Base-by-base conservation (phyloP, 2,888 invertebrate genomes). In the Mesodorylaimus sp. region DNA sequence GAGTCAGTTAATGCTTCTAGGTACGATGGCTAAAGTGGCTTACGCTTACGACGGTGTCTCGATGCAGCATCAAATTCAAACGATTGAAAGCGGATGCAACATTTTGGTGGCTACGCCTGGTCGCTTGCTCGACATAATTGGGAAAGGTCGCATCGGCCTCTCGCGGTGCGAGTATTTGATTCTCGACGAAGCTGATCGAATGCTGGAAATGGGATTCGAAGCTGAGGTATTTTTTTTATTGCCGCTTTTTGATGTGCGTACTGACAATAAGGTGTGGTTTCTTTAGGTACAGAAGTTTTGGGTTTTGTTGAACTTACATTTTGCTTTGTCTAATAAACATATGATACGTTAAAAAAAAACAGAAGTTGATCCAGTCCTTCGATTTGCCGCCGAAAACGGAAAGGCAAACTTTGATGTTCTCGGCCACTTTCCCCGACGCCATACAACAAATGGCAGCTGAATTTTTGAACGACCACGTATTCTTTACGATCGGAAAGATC, bases 11-110 rank as follows among this genome's bases (percentile, higher is more conserved):
- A 41, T 47, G 5, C 5, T 23, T 51, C 23, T 38, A 53, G 54
- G 25, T 0, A 81, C 85, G 0, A 73, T 79, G 48, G 61, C 91
- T 1, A 81, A 81, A 61, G 75, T 79, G 2, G 77, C 76, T 1
- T 77, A 83, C 1, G 76, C 80, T 0, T 89, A 89, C 59, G 93
- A 93, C 16, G 91, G 91, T 0, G 82, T 84, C 0, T 79, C 81
- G 0, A 77, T 80, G 0, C 73, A 74, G 1, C 75, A 84, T 65
- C 88, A 89, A 65, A 74, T 70, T 1, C 54, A 60, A n/a, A 60
- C 67, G 52, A 55, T 72, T 26, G 59, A 79, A 75, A 72, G 71
- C 52, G 81, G 81, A 0, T 76, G 77, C 55, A 77, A 83, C 59
- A 75, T 83, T 53, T 64, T 82, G 7, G 79, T 81, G 0, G 81